A percentile compares a stretch with the other conserved stretches of the same genome.
phyloP scores from a whole-genome alignment of 2,113 vertebrate species.

The Chloropsis hardwickii region DNA sequence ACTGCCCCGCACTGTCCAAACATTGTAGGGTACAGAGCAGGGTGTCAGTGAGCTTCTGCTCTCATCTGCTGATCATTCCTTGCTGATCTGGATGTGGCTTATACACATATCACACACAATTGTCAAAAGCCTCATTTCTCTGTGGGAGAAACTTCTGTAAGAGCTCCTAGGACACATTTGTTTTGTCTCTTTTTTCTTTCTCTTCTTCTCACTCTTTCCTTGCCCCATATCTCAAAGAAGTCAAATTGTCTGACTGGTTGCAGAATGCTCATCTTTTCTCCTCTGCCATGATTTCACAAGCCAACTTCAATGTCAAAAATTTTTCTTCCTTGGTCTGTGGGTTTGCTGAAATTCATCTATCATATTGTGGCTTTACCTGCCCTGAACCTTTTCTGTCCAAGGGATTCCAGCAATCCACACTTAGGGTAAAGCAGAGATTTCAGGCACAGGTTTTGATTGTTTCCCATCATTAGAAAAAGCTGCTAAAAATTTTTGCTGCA shows the following conservation, averaged over 20 bases:
- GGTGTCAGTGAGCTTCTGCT: not conserved
- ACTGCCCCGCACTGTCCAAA: not conserved
- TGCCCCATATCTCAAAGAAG: not conserved
- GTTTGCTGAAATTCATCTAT: not conserved
- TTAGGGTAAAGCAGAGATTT: not conserved
- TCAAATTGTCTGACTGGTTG: not conserved
- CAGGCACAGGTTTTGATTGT: not conserved
- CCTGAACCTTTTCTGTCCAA: not conserved
- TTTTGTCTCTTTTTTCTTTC: not conserved
- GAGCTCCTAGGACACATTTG: not conserved
- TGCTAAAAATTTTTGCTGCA: not conserved
- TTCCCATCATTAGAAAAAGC: not conserved
- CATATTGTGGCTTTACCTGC: not conserved
- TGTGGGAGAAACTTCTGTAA: not conserved
- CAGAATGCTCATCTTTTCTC: not conserved
- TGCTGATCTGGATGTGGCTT: not conserved
- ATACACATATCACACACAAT: accelerated
- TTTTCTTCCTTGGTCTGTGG: not conserved
- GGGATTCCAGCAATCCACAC: not conserved
- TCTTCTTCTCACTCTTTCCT: not conserved
- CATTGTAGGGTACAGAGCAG: not conserved
- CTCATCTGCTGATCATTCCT: not conserved
- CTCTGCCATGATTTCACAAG: not conserved
- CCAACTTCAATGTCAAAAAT: not conserved
- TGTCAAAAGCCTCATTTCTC: not conserved